phyloP scores from a whole-genome alignment of 1,140 invertebrate genomes.

The Zaprionus kolodkinae region DNA sequence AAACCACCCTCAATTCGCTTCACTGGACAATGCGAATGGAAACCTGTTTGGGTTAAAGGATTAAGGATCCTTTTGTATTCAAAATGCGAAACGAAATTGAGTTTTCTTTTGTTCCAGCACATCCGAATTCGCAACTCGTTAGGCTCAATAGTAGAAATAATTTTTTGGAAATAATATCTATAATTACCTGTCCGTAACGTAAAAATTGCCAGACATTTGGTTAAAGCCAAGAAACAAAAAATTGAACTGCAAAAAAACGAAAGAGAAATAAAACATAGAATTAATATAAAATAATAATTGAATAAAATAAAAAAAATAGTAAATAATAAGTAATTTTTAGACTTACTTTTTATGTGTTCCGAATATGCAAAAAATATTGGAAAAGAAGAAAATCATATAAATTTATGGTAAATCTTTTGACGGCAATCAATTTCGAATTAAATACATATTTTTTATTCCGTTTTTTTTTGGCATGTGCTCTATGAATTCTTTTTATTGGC shows the following conservation, averaged over 20 bases:
- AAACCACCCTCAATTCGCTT: constrained; percentile 24
- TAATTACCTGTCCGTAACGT: constrained; percentile 1
- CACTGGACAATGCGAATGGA: constrained; percentile 29
- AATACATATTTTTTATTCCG: neutral
- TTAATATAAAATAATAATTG: neutral
- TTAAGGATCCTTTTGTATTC: constrained; percentile 45
- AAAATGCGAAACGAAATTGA: constrained; percentile 43
- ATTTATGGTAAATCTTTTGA: neutral
- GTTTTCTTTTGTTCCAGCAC: constrained; percentile 19
- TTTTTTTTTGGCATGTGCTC: constrained; percentile 36
- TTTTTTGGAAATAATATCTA: neutral
- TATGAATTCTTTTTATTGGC: constrained; percentile 54
- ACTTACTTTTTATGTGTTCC: neutral
- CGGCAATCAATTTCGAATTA: neutral
- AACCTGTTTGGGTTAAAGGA: constrained; percentile 74
- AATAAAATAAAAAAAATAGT: constrained; percentile 9
- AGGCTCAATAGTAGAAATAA: neutral
- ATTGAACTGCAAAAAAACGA: constrained; percentile 15
- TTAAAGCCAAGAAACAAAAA: neutral
- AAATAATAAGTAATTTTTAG: neutral
- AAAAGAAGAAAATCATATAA: neutral
- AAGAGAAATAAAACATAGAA: constrained; percentile 11
- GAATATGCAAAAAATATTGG: neutral
- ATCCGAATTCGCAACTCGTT: constrained; percentile 2
- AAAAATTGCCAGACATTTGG: neutral